Evolutionary conservation across 1,140 invertebrate species (phyloP).

Genomic region (Centruroides vittatus): DNA sequence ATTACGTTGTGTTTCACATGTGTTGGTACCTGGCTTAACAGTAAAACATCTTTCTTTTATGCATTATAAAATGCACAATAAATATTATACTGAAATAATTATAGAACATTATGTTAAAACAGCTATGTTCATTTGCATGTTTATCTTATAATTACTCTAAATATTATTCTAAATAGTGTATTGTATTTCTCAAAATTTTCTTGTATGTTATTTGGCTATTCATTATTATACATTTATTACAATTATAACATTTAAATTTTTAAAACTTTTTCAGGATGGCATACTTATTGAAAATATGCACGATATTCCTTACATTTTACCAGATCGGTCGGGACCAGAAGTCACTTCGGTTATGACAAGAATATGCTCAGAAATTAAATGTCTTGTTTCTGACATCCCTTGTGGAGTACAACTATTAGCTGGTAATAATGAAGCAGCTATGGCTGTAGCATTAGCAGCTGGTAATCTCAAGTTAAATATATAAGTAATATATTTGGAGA

Average conservation of each 20-base stretch:
- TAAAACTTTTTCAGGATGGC: constrained; percentile 42
- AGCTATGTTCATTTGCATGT: too few species aligned
- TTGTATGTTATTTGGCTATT: background rate
- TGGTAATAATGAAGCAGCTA: constrained; percentile 55
- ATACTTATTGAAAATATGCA: constrained; percentile 76
- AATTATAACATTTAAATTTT: background rate
- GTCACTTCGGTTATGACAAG: constrained; percentile 50
- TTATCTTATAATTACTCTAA: background rate
- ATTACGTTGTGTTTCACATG: too few species aligned
- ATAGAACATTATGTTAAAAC: too few species aligned
- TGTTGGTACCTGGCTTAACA: too few species aligned
- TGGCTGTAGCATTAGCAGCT: constrained; percentile 57
- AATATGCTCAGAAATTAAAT: constrained; percentile 39
- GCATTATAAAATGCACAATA: too few species aligned
- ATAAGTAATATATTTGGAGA: background rate
- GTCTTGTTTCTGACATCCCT: constrained; percentile 33
- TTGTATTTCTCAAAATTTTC: background rate
- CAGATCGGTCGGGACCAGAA: constrained; percentile 47
- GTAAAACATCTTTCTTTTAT: too few species aligned
- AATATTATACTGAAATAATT: too few species aligned
- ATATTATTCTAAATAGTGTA: background rate
- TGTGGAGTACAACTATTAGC: constrained; percentile 58
- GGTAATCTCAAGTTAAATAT: constrained; percentile 22
- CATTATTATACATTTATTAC: background rate
- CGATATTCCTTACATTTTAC: constrained; percentile 57